A percentile compares a stretch with the other conserved stretches of the same genome.
Conservation (phyloP, 2,113 vertebrate genomes). For the Mixornis gularis region DNA sequence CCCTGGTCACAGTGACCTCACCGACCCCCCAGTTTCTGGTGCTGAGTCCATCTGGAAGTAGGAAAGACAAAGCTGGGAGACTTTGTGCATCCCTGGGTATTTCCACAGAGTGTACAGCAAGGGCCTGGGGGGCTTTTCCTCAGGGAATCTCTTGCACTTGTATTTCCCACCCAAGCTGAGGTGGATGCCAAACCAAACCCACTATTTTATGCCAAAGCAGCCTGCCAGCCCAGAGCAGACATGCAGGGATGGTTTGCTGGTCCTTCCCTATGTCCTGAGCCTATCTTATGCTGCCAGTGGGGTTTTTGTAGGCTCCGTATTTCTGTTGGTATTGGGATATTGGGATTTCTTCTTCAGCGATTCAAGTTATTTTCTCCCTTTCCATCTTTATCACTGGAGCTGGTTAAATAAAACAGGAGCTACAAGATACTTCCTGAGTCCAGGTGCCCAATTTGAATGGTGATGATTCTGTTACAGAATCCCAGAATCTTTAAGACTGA, state of each 20-base stretch:
- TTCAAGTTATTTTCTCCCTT: neutral
- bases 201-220: neutral
- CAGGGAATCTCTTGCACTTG: neutral
- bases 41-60: neutral
- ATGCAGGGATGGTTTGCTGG: neutral
- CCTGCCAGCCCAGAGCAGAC: neutral
- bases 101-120: accelerated
- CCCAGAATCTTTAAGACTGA: neutral
- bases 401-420: neutral
- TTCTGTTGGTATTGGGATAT: neutral
- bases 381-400: neutral
- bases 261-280: neutral
- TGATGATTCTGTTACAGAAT: neutral
- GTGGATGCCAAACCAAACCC: neutral
- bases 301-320: neutral
- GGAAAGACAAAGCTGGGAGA: neutral
- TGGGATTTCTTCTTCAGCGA: neutral
- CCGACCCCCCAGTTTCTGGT: accelerated
- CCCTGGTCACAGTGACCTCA: neutral
- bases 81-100: neutral
- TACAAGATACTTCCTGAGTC: neutral
- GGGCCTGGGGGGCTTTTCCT: neutral
- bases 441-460: neutral
- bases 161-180: neutral
- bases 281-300: neutral